phyloP scores from a whole-genome alignment of 1,140 invertebrate genomes.

The Wiebesia pumilae region DNA sequence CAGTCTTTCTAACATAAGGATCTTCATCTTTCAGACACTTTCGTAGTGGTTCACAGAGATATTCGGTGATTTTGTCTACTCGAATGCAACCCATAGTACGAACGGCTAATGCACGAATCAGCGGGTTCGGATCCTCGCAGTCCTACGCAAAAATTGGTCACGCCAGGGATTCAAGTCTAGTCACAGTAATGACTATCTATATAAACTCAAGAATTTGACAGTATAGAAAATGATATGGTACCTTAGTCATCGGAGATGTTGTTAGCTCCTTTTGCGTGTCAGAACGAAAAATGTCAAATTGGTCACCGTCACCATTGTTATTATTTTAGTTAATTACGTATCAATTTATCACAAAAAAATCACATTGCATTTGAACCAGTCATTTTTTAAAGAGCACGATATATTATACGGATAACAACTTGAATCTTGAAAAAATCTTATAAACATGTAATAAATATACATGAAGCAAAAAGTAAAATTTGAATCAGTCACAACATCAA shows the following conservation, averaged over 20 bases:
- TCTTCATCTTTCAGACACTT: slow-evolving; percentile 99
- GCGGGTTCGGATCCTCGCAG: slow-evolving; percentile 99
- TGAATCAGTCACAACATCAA: slow-evolving; percentile 44
- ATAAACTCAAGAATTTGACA: slow-evolving; percentile 71
- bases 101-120: slow-evolving; percentile 98
- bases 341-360: slow-evolving; percentile 55
- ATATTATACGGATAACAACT: slow-evolving; percentile 54
- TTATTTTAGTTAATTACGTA: slow-evolving; percentile 70
- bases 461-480: slow-evolving; percentile 52
- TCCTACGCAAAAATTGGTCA: slow-evolving; percentile 84
- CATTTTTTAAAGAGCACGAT: slow-evolving; percentile 76
- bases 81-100: slow-evolving; percentile 99
- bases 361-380: slow-evolving; percentile 66
- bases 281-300: slow-evolving; percentile 77
- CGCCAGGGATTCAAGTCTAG: slow-evolving; percentile 77
- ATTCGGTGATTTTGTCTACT: slow-evolving; percentile 99
- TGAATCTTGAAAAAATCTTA: slow-evolving; percentile 53
- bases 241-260: slow-evolving; percentile 76
- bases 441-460: slow-evolving; percentile 52
- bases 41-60: slow-evolving; percentile 97
- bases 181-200: slow-evolving; percentile 73
- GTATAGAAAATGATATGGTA: slow-evolving; percentile 74
- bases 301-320: slow-evolving; percentile 76
- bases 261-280: slow-evolving; percentile 76
- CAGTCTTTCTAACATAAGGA: slow-evolving; percentile 99